Base-by-base conservation (phyloP, 2,888 invertebrate genomes). In the Thymelicus lineola region DNA sequence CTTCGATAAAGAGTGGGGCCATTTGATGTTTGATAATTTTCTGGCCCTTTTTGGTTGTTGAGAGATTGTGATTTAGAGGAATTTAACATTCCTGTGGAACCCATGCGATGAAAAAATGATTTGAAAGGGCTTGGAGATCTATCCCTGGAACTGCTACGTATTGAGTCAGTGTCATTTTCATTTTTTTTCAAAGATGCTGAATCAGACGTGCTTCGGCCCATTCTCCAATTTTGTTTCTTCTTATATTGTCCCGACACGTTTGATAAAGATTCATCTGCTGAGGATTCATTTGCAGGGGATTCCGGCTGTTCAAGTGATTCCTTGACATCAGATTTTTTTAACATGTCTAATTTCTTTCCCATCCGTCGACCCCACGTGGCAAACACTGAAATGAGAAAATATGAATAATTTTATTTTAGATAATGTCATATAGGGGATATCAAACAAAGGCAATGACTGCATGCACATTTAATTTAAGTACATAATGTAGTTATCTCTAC, bases 321-420 rank as follows among this genome's bases (percentile, higher is more conserved):
- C 86, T 96, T 95, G 57, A 94, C 88, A 67, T 96, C 96, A 66
- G 94, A 89, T 77, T 96, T 95, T 76, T 96, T 96, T 72, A 97
- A 93, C 82, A 96, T 95, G 80, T 97, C 97, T 80, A 97, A 91
- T 86, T 96, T 97, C 78, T 96, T 96, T 75, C 97, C 96, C 96
- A 97, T 96, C 75, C 96, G 95, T 73, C 96, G 95, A 80, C 97
- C 96, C 97, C 97, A 97, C 76, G 96, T 96, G 73, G 96, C 95
- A 77, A 95, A 92, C 82, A 96, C 96, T 96, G 92, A 71, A 94
- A 90, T 57, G 55, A 76, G 76, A 75, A 76, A 55, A 46, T 55
- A 62, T 48, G 17, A 53, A 28, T 20, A 6, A 63, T 5, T 28
- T 28, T 28, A 28, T 28, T 28, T 5, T 28, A 28, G 5, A 20